A percentile compares a stretch with the other conserved stretches of the same genome.
Conservation (phyloP, 92 coral and sea anemone species). For the Palythoa grandiflora region DNA sequence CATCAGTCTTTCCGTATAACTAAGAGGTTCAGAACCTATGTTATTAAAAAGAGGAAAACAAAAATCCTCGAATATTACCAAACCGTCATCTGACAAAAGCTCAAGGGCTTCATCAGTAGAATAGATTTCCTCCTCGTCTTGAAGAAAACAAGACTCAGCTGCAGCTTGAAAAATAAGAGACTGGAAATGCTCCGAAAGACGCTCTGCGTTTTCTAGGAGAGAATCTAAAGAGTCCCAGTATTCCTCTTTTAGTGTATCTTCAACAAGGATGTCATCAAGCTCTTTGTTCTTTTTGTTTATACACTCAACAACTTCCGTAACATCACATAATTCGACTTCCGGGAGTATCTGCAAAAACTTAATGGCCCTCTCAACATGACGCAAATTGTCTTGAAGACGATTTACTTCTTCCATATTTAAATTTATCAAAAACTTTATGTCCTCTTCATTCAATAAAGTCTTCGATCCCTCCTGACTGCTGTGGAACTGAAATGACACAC, state of each 20-base stretch:
- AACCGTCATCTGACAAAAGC: not conserved
- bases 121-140: not conserved
- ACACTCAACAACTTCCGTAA: constrained; percentile 13
- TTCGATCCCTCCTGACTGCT: not conserved
- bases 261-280: constrained; percentile 22
- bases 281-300: constrained; percentile 44
- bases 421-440: constrained; percentile 22
- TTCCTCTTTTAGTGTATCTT: constrained; percentile 38
- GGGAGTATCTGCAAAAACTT: constrained; percentile 33
- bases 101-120: constrained; percentile 16
- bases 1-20: constrained; percentile 11
- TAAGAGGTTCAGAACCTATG: constrained; percentile 2
- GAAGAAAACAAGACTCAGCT: not conserved
- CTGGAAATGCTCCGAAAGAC: constrained; percentile 27
- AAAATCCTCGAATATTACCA: not conserved
- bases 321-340: not conserved
- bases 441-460: constrained; percentile 10
- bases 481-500: not conserved
- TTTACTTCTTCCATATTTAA: constrained; percentile 34
- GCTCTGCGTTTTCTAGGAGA: constrained; percentile 50
- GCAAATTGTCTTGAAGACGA: constrained; percentile 16
- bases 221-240: constrained; percentile 76
- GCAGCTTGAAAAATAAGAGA: constrained; percentile 68
- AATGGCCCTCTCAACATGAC: constrained; percentile 50
- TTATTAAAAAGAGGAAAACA: constrained; percentile 26